A percentile compares a stretch with the other conserved stretches of the same genome.
Evolutionary conservation across 1,140 invertebrate genomes (phyloP).

Genomic region (Calephelis nemesis): DNA sequence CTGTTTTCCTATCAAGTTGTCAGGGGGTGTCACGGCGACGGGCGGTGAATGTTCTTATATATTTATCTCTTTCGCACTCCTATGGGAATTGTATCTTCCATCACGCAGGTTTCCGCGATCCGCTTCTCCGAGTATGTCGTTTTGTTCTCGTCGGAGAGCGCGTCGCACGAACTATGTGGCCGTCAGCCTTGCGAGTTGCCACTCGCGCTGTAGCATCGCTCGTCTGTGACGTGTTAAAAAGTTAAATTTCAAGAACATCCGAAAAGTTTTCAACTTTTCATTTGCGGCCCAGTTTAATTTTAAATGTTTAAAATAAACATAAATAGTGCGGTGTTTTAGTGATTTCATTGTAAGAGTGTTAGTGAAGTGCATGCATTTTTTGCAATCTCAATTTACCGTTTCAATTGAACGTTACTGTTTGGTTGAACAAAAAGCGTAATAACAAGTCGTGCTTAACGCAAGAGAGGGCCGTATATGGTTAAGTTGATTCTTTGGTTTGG

Average conservation of each 20-base stretch:
- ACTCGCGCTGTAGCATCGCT: slow-evolving; percentile 65
- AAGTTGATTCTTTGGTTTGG: slow-evolving; percentile 61
- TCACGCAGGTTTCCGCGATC: slow-evolving; percentile 33
- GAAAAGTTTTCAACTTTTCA: slow-evolving; percentile 71
- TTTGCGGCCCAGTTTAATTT: slow-evolving; percentile 42
- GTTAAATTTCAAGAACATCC: slow-evolving; percentile 44
- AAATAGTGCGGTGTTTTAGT: slow-evolving; percentile 54
- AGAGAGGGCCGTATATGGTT: slow-evolving; percentile 67
- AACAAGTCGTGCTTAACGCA: slow-evolving; percentile 49
- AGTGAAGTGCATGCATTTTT: slow-evolving; percentile 62
- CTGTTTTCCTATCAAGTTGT: not conserved
- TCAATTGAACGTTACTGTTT: slow-evolving; percentile 74
- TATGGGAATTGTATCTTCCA: slow-evolving; percentile 24
- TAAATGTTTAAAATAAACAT: slow-evolving; percentile 10
- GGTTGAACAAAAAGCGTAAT: slow-evolving; percentile 66
- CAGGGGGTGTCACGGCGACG: not conserved
- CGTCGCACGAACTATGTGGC: slow-evolving; percentile 23
- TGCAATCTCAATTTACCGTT: slow-evolving; percentile 65
- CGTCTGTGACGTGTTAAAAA: slow-evolving; percentile 37
- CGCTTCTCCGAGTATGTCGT: slow-evolving; percentile 38
- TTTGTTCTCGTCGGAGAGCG: slow-evolving; percentile 41
- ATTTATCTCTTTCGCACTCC: slow-evolving; percentile 36
- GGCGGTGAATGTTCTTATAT: slow-evolving; percentile 1
- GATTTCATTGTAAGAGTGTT: slow-evolving; percentile 48
- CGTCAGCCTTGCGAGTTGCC: slow-evolving; percentile 29